Percentiles rank a stretch among this genome's conserved stretches.
These are phyloP conservation scores for Boloria euphrosyne DNA, from an alignment of 2,888 invertebrate species.

Conservation along the genomic window DNA sequence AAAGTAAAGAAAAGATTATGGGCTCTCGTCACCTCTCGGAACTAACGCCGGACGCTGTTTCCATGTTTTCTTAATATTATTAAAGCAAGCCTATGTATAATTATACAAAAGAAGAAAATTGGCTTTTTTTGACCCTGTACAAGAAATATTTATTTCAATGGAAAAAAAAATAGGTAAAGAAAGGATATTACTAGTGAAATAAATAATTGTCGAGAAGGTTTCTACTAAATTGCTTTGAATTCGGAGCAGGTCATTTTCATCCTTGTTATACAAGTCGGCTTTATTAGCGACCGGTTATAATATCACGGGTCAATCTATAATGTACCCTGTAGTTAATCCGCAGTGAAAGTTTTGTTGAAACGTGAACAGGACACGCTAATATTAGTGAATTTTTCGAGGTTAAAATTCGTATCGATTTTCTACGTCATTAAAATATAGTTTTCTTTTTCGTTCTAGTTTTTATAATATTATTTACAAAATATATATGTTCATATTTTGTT, in stretches of 20 bases:
- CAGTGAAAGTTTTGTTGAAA: slow-evolving; percentile 30
- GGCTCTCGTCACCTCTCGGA: no score
- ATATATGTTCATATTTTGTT: no score
- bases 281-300: slow-evolving; percentile 28
- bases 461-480: no score
- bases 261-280: not conserved
- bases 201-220: not conserved
- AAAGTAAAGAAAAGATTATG: no score
- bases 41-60: no score
- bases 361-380: slow-evolving; percentile 19
- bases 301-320: slow-evolving; percentile 19
- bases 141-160: not conserved
- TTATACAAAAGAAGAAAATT: no score
- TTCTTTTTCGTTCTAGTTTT: not conserved
- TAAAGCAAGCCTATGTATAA: no score
- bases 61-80: no score
- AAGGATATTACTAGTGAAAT: not conserved
- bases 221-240: not conserved
- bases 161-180: not conserved
- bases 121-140: no score
- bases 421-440: slow-evolving; percentile 15
- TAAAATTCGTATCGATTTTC: not conserved
- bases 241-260: not conserved
- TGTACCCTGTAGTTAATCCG: slow-evolving; percentile 18
- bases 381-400: slow-evolving; percentile 25